These are phyloP conservation scores for Hypsibius dujardini DNA, from an alignment of 1,140 invertebrate species.

Conservation along the genomic window DNA sequence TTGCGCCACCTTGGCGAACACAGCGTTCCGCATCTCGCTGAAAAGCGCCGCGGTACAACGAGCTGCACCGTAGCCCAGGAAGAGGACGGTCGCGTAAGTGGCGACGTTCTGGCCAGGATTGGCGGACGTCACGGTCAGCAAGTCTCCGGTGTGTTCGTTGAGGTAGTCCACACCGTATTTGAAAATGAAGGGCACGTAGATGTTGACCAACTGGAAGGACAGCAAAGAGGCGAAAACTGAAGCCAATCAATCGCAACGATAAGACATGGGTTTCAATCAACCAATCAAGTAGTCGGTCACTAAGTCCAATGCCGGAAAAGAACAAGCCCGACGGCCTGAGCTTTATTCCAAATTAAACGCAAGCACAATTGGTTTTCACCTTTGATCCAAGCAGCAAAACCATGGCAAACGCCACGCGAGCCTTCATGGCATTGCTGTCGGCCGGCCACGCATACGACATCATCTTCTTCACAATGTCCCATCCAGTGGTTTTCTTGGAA, in stretches of 20 bases:
- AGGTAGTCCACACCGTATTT: conserved; percentile 80
- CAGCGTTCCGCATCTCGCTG: conserved; percentile 89
- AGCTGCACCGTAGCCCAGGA: conserved; percentile 84
- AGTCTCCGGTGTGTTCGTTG: conserved; percentile 41
- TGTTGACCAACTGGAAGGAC: conserved; percentile 57
- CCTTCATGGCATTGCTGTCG: conserved; percentile 57
- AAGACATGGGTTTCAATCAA: too few species aligned
- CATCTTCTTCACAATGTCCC: conserved; percentile 71
- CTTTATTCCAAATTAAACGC: too few species aligned
- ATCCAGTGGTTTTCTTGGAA: conserved; percentile 40
- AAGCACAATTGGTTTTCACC: too few species aligned
- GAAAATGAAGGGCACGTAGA: conserved; percentile 88
- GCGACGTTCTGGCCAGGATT: conserved; percentile 32
- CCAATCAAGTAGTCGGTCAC: too few species aligned
- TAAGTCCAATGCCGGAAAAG: conserved; percentile 18
- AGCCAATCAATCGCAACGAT: too few species aligned
- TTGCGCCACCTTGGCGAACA: conserved; percentile 95
- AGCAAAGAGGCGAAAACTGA: conserved; percentile 19
- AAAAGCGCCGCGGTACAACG: conserved; percentile 69
- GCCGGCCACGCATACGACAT: conserved; percentile 86
- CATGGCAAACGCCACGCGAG: conserved; percentile 65
- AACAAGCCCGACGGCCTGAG: too few species aligned
- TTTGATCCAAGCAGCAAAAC: conserved; percentile 37
- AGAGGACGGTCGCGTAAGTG: conserved; percentile 49
- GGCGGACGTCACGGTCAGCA: conserved; percentile 30